phyloP scores from a whole-genome alignment of 2,888 invertebrate genomes.

The Chrysopilus asiliformis region DNA sequence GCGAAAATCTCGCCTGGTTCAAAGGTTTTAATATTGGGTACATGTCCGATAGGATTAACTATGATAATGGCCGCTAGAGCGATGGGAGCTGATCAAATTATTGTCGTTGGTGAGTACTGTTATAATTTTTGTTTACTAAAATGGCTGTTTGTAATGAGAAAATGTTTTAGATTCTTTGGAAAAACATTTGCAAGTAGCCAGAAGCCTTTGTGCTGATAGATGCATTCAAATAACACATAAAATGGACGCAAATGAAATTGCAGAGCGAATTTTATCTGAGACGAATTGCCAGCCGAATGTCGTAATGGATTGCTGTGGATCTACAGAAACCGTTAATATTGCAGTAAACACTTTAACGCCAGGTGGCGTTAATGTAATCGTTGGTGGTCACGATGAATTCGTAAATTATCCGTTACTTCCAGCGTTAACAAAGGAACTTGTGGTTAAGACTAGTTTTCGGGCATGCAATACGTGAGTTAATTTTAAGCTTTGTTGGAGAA shows the following conservation, averaged over 20 bases:
- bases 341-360: constrained; percentile 24
- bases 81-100: constrained; percentile 23
- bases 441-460: constrained; percentile 25
- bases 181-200: constrained; percentile 1
- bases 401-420: constrained; percentile 26
- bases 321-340: constrained; percentile 25
- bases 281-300: constrained; percentile 23
- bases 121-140: not conserved
- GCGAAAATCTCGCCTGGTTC: constrained; percentile 22
- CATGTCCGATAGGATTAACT: constrained; percentile 23
- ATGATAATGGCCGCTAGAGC: constrained; percentile 24
- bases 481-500: not conserved
- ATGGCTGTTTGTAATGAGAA: too few relatives aligned
- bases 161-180: constrained; percentile 1
- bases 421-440: constrained; percentile 27
- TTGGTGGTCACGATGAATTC: constrained; percentile 26
- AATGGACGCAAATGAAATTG: constrained; percentile 16
- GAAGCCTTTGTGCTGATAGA: constrained; percentile 14
- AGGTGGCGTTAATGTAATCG: constrained; percentile 23
- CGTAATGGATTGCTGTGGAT: constrained; percentile 25
- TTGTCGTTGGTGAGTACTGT: constrained; percentile 18
- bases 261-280: constrained; percentile 18
- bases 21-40: constrained; percentile 26
- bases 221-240: constrained; percentile 16
- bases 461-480: constrained; percentile 25